phyloP scores from a whole-genome alignment of 1,140 invertebrate species.

The Trissolcus basalis region DNA sequence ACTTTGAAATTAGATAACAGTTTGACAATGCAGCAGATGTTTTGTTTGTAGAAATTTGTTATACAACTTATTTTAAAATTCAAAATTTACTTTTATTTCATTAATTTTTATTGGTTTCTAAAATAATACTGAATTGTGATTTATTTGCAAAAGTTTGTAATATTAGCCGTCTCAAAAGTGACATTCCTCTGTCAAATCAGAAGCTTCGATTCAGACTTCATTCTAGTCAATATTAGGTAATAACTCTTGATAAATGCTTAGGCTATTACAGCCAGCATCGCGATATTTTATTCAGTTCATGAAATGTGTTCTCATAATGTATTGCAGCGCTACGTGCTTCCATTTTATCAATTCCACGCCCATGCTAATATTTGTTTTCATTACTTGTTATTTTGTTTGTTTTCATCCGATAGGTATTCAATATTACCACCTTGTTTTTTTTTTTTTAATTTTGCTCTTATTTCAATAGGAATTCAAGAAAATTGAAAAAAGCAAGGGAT shows the following conservation, averaged over 20 bases:
- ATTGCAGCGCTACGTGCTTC: slow-evolving; percentile 66
- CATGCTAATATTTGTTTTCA: slow-evolving; percentile 40
- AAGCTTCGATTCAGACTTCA: slow-evolving; percentile 64
- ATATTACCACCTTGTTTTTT: slow-evolving; percentile 8
- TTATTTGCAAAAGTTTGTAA: slow-evolving; percentile 41
- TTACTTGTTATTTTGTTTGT: slow-evolving; percentile 34
- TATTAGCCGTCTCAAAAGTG: slow-evolving; percentile 23
- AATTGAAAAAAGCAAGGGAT: too few species aligned
- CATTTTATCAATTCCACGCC: slow-evolving; percentile 62
- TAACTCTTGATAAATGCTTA: slow-evolving; percentile 66
- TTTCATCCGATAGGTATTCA: slow-evolving; percentile 10
- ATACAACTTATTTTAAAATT: too few species aligned
- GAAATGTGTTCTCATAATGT: slow-evolving; percentile 69
- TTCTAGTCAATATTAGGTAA: slow-evolving; percentile 64
- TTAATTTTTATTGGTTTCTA: too few species aligned
- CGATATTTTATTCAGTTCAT: slow-evolving; percentile 72
- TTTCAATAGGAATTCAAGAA: too few species aligned
- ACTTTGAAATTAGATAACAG: not conserved
- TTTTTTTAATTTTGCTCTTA: too few species aligned
- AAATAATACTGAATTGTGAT: too few species aligned
- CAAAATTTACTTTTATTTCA: too few species aligned
- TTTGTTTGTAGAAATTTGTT: too few species aligned
- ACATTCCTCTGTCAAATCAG: slow-evolving; percentile 40
- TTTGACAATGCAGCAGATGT: too few species aligned
- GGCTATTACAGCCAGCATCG: slow-evolving; percentile 61